Evolutionary conservation across 2,797 vertebrate species (phyloP), one percentile per base, ranked within the genome.

Genomic region (Merluccius polli): DNA sequence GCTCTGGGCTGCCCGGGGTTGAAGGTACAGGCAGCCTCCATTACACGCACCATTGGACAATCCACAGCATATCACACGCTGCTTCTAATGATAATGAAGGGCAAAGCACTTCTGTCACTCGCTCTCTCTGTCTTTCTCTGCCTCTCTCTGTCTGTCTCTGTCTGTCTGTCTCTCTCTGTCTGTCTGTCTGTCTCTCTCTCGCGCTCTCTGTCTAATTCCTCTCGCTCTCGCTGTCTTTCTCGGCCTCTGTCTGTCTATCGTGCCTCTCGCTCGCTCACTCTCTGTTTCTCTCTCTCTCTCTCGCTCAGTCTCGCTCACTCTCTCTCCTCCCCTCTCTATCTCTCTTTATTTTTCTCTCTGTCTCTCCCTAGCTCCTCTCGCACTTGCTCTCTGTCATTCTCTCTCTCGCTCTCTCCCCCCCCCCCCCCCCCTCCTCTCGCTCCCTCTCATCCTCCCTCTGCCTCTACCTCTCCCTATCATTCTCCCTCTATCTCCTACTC

Each of bases 81-180:
- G 78, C 77, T 74, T 48, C 82, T 89, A 87, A 90, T 88, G 87
- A 89, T 88, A 86, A 89, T 84, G 85, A 91, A 91, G 87, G 87
- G 84, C 75, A 76, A 78, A 83, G 36, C 74, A n/a, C 41, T 80
- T 72, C 73, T 73, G 21, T 74, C 63, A 59, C 74, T 36, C 65
- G 67, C 74, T 77, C 81, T 78, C 80, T 83, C 76, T 67, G 73
- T 81, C 30, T n/a, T 4, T 21, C 13, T 16, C 41, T 44, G 2
- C 2, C 41, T 44, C 41, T 44, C 52, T 59, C 52, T 59, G 21
- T 59, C 52, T 52, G 4, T 52, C 48, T n/a, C 6, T 52, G 18
- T 44, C 12, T 44, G 1, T 44, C 12, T 44, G 12, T 16, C 12
- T 44, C 13, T 44, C 2, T 44, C 41, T 44, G 15, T 16, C 41